Conservation (phyloP, 2,797 vertebrate genomes). For the Schizothorax lantsangensis region DNA sequence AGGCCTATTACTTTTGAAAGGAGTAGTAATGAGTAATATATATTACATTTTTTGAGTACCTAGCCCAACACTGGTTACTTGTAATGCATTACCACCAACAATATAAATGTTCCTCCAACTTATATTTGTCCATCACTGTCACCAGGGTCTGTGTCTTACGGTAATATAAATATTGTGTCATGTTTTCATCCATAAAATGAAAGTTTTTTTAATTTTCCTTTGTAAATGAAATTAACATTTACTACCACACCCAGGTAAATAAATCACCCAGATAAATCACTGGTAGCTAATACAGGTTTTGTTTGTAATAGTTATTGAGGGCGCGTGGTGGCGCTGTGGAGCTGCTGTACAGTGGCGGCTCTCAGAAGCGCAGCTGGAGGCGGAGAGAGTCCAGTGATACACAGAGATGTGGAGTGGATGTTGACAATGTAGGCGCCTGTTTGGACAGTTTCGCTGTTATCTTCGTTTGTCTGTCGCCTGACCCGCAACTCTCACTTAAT, state of each 20-base stretch:
- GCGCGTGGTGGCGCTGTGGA: background rate
- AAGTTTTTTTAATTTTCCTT: background rate
- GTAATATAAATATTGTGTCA: background rate
- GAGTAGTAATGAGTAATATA: background rate
- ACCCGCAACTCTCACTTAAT: background rate
- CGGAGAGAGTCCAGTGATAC: conserved; percentile 26
- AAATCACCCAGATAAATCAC: background rate
- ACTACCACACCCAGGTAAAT: background rate
- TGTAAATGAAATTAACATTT: background rate
- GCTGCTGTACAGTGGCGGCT: too few species aligned
- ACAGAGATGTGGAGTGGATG: conserved; percentile 35
- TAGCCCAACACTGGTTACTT: too few species aligned
- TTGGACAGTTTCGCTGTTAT: conserved; percentile 16
- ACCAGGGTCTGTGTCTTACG: background rate
- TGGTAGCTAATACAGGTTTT: background rate
- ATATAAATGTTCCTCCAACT: background rate
- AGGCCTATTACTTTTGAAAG: too few species aligned
- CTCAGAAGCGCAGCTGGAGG: background rate
- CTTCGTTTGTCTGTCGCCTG: conserved; percentile 5
- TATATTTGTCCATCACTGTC: background rate
- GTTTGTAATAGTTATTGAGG: background rate
- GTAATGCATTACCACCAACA: too few species aligned
- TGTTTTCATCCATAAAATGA: background rate
- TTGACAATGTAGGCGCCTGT: conserved; percentile 18
- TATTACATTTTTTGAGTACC: too few species aligned